Conservation (phyloP, 2,888 invertebrate species). For the Caprella mutica region DNA sequence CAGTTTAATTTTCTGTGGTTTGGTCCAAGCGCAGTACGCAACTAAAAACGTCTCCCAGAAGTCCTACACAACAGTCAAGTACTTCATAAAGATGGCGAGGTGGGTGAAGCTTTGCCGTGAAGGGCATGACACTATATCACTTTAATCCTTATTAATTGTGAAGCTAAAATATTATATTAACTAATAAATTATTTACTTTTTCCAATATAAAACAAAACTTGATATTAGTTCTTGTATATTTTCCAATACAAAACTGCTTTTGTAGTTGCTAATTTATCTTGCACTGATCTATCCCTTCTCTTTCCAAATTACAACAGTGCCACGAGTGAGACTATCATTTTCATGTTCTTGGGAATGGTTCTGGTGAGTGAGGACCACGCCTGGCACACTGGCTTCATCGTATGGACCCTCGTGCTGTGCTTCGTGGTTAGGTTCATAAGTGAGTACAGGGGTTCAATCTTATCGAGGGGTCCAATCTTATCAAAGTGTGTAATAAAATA, state of each 20-base stretch:
- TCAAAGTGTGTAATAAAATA: too few relatives aligned
- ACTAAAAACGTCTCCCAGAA: constrained; percentile 47
- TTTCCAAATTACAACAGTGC: too few relatives aligned
- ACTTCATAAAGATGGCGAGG: constrained; percentile 47
- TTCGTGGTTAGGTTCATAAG: constrained; percentile 43
- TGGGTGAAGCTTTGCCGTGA: too few relatives aligned
- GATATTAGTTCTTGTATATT: too few relatives aligned
- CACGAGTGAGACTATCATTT: constrained; percentile 47
- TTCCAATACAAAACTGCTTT: too few relatives aligned
- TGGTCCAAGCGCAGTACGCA: constrained; percentile 48
- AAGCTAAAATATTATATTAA: background rate
- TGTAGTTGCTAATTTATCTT: too few relatives aligned
- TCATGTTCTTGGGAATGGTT: constrained; percentile 48
- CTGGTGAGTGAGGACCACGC: constrained; percentile 42
- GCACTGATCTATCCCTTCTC: too few relatives aligned
- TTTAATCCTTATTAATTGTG: too few relatives aligned
- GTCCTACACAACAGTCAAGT: constrained; percentile 46
- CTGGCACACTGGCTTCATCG: constrained; percentile 45
- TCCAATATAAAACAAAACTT: too few relatives aligned
- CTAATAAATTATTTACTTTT: background rate
- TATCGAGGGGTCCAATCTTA: too few relatives aligned
- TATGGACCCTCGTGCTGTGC: constrained; percentile 43
- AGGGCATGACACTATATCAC: too few relatives aligned
- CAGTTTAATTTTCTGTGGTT: constrained; percentile 47
- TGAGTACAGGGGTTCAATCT: too few relatives aligned